Base-by-base conservation (phyloP, 2,113 vertebrate genomes). In the Danio rerio region DNA sequence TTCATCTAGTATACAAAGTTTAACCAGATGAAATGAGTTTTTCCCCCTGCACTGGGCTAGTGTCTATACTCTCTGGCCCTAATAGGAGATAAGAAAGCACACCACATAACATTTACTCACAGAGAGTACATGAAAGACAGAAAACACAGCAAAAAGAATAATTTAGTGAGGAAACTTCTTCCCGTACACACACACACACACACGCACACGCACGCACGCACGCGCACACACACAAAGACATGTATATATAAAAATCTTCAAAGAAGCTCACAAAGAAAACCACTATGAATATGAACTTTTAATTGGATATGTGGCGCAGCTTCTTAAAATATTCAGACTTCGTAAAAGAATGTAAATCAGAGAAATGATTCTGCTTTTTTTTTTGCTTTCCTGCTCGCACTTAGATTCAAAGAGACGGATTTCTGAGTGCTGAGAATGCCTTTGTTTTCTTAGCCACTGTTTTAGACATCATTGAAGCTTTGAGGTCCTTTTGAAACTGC, bases 81-180 rank as follows among this genome's bases (percentile, higher is more conserved):
- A 49, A 77, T 8, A 61, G 45, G 9, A 50, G 74, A 63, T 77
- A 40, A 62, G 43, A 61, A 49, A 77, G 59, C 73, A 75, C 55
- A 21, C 40, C 73, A 50, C 47, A 77, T 61, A 31, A 7, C 82
- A 58, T 62, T 63, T 74, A 76, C 31, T 61, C 62, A 70, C 62
- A 13, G 83, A 73, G 77, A 52, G 86, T 80, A 88, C 75, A 79
- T 90, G 78, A 88, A 89, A 89, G 71, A 61, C 50, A 69, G 83
- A 73, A 74, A 40, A 86, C 74, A 84, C 43, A 82, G 79, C 58
- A 70, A 7, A 66, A 83, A 70, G 80, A 88, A 85, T 81, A 81
- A 86, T 84, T 84, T 72, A 76, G 45, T 7, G 58, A 72, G 82
- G 62, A 78, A 82, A 69, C 55, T 11, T 66, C 49, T 11, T 11